Evolutionary conservation across 2,888 invertebrate species (phyloP).

Genomic region (Acronicta psi): DNA sequence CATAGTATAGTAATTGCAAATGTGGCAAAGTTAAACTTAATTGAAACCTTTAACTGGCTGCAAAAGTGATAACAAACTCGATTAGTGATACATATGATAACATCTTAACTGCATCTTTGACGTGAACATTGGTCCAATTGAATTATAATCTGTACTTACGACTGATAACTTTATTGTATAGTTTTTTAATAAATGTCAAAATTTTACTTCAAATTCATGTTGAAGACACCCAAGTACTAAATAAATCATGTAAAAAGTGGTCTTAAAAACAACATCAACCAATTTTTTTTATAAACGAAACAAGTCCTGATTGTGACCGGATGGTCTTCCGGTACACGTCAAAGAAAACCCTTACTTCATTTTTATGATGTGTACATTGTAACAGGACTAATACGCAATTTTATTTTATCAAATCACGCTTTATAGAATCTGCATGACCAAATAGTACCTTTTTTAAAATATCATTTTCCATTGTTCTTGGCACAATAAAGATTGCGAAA

Average conservation of each 20-base stretch:
- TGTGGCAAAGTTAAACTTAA: constrained; percentile 2
- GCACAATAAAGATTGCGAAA: constrained; percentile 25
- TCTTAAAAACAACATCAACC: no score
- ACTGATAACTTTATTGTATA: no score
- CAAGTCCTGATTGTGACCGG: constrained; percentile 13
- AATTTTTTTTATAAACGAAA: constrained; percentile 9
- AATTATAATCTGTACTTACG: no score
- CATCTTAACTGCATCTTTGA: not conserved
- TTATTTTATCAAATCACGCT: constrained; percentile 18
- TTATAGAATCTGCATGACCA: constrained; percentile 3
- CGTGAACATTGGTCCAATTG: no score
- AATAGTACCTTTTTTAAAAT: constrained; percentile 10
- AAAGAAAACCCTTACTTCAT: constrained; percentile 24
- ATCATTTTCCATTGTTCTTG: constrained; percentile 12
- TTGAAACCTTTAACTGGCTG: not conserved
- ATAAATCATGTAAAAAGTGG: no score
- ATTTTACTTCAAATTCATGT: no score
- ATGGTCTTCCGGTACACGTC: constrained; percentile 19
- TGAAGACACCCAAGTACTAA: no score
- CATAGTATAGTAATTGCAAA: constrained; percentile 24
- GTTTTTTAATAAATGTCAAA: no score
- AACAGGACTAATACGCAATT: constrained; percentile 11
- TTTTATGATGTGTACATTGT: constrained; percentile 26
- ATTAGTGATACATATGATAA: not conserved
- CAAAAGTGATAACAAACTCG: not conserved